phyloP scores from a whole-genome alignment of 2,888 invertebrate genomes.

The Dicyrtoma fusca region DNA sequence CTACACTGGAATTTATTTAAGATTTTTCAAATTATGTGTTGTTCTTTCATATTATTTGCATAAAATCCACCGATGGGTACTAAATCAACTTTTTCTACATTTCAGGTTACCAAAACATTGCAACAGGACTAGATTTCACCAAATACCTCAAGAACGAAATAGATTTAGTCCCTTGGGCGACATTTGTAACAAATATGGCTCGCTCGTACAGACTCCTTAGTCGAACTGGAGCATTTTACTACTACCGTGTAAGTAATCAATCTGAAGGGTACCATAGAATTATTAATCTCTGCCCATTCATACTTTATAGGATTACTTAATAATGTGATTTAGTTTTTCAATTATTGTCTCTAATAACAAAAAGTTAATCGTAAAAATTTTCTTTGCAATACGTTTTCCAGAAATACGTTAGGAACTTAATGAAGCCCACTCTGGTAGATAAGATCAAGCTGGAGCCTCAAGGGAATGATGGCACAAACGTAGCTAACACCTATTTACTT shows the following conservation, averaged over 20 bases:
- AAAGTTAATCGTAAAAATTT: neutral
- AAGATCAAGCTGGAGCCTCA: conserved; percentile 42
- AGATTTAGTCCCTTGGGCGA: conserved; percentile 43
- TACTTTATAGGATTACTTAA: neutral
- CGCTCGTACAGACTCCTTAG: conserved; percentile 45
- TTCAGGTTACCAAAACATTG: neutral
- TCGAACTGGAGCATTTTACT: conserved; percentile 37
- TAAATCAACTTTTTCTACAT: too few relatives aligned
- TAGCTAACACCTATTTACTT: conserved; percentile 41
- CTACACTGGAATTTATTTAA: neutral
- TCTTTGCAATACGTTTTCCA: conserved; percentile 7
- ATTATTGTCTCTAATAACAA: too few relatives aligned
- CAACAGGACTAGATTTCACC: neutral
- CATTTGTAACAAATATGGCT: conserved; percentile 51
- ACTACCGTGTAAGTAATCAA: conserved; percentile 41
- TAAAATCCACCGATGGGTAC: neutral
- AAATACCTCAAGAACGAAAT: conserved; percentile 46
- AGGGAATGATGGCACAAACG: conserved; percentile 25
- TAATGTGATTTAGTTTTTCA: too few relatives aligned
- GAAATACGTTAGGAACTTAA: conserved; percentile 45
- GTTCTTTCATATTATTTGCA: neutral
- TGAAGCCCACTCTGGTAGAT: conserved; percentile 35
- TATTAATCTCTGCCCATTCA: neutral
- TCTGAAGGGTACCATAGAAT: neutral
- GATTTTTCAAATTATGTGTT: neutral